These are phyloP conservation scores for Mormyrops attenuatus DNA, from an alignment of 2,797 vertebrate species.

Conservation along the genomic window DNA sequence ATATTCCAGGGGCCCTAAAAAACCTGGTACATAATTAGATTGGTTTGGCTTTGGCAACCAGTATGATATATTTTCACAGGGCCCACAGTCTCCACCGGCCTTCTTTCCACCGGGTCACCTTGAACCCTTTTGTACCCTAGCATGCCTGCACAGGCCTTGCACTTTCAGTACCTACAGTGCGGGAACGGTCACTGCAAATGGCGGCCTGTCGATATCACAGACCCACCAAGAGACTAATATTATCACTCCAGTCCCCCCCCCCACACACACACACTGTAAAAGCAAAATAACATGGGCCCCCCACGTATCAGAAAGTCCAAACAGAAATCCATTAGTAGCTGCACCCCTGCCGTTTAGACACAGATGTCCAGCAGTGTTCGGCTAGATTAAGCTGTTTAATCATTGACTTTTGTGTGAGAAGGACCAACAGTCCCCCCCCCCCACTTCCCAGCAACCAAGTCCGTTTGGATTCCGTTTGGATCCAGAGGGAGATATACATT, in stretches of 20 bases:
- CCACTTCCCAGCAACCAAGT: not conserved
- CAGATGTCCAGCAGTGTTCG: not conserved
- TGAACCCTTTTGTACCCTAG: not conserved
- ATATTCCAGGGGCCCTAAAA: not conserved
- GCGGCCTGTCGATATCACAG: not conserved
- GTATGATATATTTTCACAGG: not conserved
- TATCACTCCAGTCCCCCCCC: not conserved
- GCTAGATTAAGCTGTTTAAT: slow-evolving; percentile 29
- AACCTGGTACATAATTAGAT: not conserved
- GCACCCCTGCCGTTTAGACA: not conserved
- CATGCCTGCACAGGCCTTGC: slow-evolving; percentile 34
- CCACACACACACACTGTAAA: not conserved
- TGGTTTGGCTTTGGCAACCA: not conserved
- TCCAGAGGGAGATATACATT: not conserved
- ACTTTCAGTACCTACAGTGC: not conserved
- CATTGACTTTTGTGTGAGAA: slow-evolving; percentile 35
- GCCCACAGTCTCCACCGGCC: not conserved
- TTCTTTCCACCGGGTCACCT: not conserved
- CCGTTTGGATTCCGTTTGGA: not conserved
- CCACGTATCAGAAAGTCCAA: not conserved
- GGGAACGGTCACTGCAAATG: not conserved
- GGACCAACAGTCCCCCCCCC: not conserved
- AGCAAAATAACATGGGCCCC: not conserved
- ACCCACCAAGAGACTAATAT: not conserved
- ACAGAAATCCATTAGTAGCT: not conserved